Evolutionary conservation across 2,797 vertebrate genomes (phyloP).

Genomic region (Picus viridis): DNA sequence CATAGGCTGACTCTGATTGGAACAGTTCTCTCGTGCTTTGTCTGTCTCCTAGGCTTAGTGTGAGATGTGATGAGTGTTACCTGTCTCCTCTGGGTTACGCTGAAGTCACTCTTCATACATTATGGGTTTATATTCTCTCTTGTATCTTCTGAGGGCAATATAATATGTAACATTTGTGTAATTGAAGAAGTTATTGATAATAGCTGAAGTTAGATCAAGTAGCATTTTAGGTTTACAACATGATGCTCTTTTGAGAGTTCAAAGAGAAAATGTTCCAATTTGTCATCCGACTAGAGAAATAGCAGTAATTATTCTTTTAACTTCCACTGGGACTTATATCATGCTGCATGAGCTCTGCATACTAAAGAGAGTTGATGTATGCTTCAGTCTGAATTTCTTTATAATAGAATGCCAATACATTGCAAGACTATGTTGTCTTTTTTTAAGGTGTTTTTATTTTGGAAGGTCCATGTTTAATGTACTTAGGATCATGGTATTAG

Average conservation of each 20-base stretch:
- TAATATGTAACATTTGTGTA: slow-evolving; percentile 22
- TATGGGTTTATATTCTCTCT: not conserved
- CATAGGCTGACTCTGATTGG: not conserved
- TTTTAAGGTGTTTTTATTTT: slow-evolving; percentile 5
- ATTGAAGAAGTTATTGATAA: slow-evolving; percentile 59
- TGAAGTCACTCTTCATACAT: not conserved
- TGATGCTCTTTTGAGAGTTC: slow-evolving; percentile 64
- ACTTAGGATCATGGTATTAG: slow-evolving; percentile 18
- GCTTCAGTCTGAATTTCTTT: not conserved
- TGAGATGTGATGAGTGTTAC: not conserved
- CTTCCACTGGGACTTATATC: slow-evolving; percentile 62
- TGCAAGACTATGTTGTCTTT: not conserved
- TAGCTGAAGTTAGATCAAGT: slow-evolving; percentile 64
- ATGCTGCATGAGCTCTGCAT: slow-evolving; percentile 52
- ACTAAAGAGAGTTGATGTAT: slow-evolving; percentile 36
- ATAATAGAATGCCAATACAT: not conserved
- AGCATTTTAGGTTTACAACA: slow-evolving; percentile 46
- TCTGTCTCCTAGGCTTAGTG: not conserved
- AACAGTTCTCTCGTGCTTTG: not conserved
- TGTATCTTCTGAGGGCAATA: not conserved
- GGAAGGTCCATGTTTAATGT: slow-evolving; percentile 19
- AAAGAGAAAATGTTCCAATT: slow-evolving; percentile 67
- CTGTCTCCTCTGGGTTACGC: not conserved
- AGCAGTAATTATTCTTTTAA: slow-evolving; percentile 73
- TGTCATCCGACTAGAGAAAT: slow-evolving; percentile 56